Evolutionary conservation across 2,888 invertebrate genomes (phyloP).

Genomic region (Abrostola triplasia): DNA sequence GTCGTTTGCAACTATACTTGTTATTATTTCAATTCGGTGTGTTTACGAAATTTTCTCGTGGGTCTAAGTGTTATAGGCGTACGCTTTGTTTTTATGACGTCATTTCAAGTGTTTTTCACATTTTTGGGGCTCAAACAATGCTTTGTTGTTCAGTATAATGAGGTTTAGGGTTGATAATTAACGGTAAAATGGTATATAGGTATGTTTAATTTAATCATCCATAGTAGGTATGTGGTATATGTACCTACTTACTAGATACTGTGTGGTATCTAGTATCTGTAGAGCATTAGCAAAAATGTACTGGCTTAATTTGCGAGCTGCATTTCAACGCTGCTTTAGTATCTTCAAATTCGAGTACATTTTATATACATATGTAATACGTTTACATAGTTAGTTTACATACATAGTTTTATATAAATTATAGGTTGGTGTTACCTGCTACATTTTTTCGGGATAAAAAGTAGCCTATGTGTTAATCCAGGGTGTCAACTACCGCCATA

Average conservation of each 20-base stretch:
- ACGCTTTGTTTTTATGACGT: conserved; percentile 43
- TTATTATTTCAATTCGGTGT: conserved; percentile 71
- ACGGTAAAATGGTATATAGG: conserved; percentile 21
- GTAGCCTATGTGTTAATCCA: no score
- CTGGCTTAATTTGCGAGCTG: not conserved
- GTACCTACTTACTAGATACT: not conserved
- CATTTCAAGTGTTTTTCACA: conserved; percentile 49
- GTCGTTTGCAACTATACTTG: conserved; percentile 70
- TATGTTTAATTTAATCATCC: conserved; percentile 13
- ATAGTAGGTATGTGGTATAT: no score
- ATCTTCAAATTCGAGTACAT: not conserved
- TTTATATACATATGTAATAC: no score
- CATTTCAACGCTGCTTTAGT: not conserved
- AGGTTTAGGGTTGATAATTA: conserved; percentile 34
- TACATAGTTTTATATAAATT: no score
- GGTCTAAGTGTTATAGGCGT: conserved; percentile 19
- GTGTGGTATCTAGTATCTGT: not conserved
- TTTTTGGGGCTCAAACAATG: conserved; percentile 41
- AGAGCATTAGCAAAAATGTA: conserved; percentile 2
- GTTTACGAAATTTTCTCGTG: conserved; percentile 52
- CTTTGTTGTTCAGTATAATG: conserved; percentile 45
- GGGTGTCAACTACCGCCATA: no score
- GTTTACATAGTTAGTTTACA: no score
- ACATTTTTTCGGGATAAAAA: no score
- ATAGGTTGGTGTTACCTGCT: no score